A percentile compares a stretch with the other conserved stretches of the same genome.
Conservation (phyloP, 2,888 invertebrate species). For the Agelastica alni region DNA sequence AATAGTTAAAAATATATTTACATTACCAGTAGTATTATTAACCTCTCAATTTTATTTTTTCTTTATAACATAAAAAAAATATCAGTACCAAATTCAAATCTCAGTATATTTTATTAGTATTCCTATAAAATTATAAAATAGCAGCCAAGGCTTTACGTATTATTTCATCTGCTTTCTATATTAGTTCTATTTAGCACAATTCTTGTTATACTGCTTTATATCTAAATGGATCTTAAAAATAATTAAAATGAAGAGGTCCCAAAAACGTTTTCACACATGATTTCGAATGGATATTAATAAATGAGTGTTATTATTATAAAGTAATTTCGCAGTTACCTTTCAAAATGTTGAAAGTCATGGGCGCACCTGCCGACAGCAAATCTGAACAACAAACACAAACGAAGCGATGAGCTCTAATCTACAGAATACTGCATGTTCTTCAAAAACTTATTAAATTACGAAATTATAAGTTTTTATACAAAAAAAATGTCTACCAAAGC, state of each 20-base stretch:
- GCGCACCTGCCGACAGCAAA: slow-evolving; percentile 79
- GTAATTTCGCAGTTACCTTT: slow-evolving; percentile 70
- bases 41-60: not conserved
- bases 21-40: not conserved
- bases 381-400: slow-evolving; percentile 77
- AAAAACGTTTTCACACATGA: slow-evolving; percentile 9
- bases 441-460: slow-evolving; percentile 16
- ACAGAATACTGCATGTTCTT: slow-evolving; percentile 39
- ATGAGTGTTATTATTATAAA: slow-evolving; percentile 38
- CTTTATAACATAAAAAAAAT: not conserved
- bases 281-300: slow-evolving; percentile 17
- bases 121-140: slow-evolving; percentile 1
- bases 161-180: not conserved
- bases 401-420: slow-evolving; percentile 59
- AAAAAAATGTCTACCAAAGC: too few species aligned
- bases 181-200: slow-evolving; percentile 12
- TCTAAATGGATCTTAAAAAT: not conserved
- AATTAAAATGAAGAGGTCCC: not conserved
- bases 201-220: slow-evolving; percentile 9
- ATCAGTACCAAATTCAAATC: not conserved
- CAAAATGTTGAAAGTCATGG: slow-evolving; percentile 85
- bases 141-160: slow-evolving; percentile 13
- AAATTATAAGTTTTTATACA: too few species aligned
- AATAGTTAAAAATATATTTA: too few species aligned
- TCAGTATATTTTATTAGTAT: not conserved